Conservation (phyloP, 2,113 vertebrate genomes). For the Phaethornis superciliosus region DNA sequence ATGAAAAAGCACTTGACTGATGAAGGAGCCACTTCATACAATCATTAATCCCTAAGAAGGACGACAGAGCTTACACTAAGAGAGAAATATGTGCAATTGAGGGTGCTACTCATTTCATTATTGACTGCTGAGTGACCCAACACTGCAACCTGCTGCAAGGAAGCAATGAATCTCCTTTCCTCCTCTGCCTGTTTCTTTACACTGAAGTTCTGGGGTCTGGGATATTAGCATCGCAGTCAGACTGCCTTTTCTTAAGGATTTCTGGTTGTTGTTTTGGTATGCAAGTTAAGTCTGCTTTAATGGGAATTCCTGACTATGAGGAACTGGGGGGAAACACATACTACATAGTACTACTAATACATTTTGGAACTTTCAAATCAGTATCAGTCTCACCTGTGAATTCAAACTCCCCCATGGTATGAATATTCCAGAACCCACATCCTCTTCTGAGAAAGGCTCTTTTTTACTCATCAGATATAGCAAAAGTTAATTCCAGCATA, state of each 20-base stretch:
- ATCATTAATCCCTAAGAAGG: conserved; percentile 64
- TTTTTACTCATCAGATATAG: not conserved
- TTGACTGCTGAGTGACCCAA: conserved; percentile 76
- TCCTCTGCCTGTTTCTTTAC: not conserved
- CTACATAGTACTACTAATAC: not conserved
- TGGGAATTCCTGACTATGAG: not conserved
- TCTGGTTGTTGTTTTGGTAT: not conserved
- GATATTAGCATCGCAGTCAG: not conserved
- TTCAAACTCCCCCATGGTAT: not conserved
- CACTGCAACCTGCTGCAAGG: conserved; percentile 60
- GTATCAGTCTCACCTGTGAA: not conserved
- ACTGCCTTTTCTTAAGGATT: not conserved
- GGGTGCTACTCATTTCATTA: conserved; percentile 72
- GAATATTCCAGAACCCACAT: not conserved
- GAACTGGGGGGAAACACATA: not conserved
- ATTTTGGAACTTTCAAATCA: not conserved
- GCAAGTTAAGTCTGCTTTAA: not conserved
- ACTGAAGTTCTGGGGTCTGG: not conserved
- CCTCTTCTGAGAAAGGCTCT: not conserved
- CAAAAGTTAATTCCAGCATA: not conserved
- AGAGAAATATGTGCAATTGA: conserved; percentile 58
- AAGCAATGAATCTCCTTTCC: conserved; percentile 63
- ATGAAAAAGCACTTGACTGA: conserved; percentile 51
- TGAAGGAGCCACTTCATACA: conserved; percentile 47
- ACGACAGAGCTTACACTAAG: conserved; percentile 40